Conservation (phyloP, 2,888 invertebrate genomes). For the Crossocerus cetratus region DNA sequence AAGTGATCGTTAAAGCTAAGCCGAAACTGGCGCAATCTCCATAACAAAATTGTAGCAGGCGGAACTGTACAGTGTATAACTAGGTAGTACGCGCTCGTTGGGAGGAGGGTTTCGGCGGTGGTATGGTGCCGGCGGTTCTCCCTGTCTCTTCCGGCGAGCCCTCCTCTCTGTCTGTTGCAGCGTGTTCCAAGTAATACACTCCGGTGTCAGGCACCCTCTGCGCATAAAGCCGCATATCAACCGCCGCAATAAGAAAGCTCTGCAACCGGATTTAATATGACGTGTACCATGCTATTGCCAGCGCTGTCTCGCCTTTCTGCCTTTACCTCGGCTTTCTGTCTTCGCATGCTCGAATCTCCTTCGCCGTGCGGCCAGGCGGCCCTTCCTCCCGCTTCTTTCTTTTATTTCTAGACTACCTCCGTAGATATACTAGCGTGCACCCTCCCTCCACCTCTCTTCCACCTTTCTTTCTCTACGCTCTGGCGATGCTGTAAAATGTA, state of each 20-base stretch:
- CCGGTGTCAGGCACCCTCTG: conserved; percentile 50
- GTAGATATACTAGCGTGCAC: neutral
- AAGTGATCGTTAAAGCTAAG: neutral
- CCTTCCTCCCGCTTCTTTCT: neutral
- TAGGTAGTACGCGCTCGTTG: neutral
- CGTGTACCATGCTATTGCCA: conserved; percentile 65
- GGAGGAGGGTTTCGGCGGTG: neutral
- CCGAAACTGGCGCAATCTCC: conserved; percentile 29
- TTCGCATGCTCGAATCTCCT: conserved; percentile 3
- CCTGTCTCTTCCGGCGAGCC: conserved; percentile 15
- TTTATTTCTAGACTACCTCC: neutral
- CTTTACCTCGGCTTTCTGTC: neutral
- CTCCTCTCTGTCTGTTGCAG: conserved; percentile 13
- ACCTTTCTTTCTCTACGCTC: neutral
- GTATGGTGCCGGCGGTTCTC: conserved; percentile 44
- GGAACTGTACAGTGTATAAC: conserved; percentile 8
- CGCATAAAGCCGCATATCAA: conserved; percentile 62
- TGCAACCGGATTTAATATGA: conserved; percentile 66
- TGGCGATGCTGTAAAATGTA: conserved; percentile 3
- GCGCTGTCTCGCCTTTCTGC: conserved; percentile 44
- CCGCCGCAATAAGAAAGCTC: conserved; percentile 61
- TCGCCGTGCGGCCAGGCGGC: neutral
- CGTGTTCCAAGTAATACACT: conserved; percentile 58
- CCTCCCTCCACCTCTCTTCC: conserved; percentile 6
- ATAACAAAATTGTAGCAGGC: conserved; percentile 35